Base-by-base conservation (phyloP, 2,113 vertebrate species). In the Spea bombifrons region DNA sequence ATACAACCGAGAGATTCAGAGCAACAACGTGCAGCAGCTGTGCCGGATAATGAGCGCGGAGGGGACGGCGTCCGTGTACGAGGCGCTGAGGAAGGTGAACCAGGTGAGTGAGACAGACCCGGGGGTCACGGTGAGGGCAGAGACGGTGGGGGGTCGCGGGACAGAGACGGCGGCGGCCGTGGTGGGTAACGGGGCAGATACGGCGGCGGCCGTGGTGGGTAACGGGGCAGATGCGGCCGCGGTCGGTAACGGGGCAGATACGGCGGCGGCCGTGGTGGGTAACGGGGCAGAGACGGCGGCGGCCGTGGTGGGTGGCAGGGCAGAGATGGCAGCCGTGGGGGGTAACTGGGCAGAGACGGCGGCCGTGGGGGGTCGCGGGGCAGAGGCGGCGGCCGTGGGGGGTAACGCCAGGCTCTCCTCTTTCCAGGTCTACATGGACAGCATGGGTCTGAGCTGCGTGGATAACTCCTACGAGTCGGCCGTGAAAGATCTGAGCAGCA, bases 1-100 rank as follows among this genome's bases (percentile, higher is more conserved):
- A 85, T 94, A 94, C 83, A 91, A 96, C 44, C 83, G 90, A 50
- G 91, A 94, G 74, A 79, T 79, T 0, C 77, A 69, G 0, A 64
- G 82, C n/a, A 76, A 84, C 81, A 85, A 84, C 5, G 92, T 96
- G 52, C 80, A 47, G 0, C 78, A 77, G 47, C 67, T 95, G 5
- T 96, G 94, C 52, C 15, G 47, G 4, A 69, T 91, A 7, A 90
- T 96, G 89, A 92, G 85, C 16, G 17, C 78, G 66, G 15, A 43
- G 8, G 45, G 66, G 5, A 52, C 2, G 8, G 70, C 64, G 65
- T 84, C 84, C 47, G 71, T 88, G 0, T 88, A 89, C 43, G 80
- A 74, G 10, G 87, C 88, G 4, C 89, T 94, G 1, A 79, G 85
- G 0, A 83, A 82, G 0, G 85, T 88, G 2, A 83, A 84, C 8